Evolutionary conservation across 2,113 vertebrate genomes (phyloP).

Genomic region (Arvicanthis niloticus): DNA sequence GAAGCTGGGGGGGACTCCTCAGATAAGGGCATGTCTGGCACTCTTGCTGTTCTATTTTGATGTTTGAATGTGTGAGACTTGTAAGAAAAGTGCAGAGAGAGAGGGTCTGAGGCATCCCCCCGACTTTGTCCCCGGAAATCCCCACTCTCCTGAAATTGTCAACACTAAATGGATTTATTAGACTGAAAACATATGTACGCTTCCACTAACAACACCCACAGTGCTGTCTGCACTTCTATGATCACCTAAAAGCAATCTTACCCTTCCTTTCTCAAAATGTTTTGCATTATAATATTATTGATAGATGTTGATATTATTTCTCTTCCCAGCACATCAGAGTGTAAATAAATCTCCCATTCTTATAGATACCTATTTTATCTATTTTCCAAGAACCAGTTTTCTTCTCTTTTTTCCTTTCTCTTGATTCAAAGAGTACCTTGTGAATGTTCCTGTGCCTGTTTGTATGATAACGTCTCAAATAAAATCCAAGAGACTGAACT

Average conservation of each 20-base stretch:
- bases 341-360: neutral
- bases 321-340: neutral
- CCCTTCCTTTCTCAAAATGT: neutral
- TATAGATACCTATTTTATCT: no score
- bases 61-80: neutral
- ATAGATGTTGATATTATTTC: neutral
- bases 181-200: fast-evolving
- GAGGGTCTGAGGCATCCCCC: neutral
- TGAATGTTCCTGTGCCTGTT: neutral
- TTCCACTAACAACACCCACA: neutral
- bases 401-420: neutral
- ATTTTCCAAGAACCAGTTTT: neutral
- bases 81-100: neutral
- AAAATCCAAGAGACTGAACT: neutral
- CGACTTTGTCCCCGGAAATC: neutral
- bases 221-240: neutral
- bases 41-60: neutral
- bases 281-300: neutral
- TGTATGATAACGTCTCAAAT: no score
- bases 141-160: neutral
- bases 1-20: neutral
- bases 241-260: neutral
- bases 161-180: no score
- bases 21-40: no score
- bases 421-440: neutral